These are phyloP conservation scores for Hypselothyrea guttata DNA, from an alignment of 2,888 invertebrate species.

Conservation along the genomic window DNA sequence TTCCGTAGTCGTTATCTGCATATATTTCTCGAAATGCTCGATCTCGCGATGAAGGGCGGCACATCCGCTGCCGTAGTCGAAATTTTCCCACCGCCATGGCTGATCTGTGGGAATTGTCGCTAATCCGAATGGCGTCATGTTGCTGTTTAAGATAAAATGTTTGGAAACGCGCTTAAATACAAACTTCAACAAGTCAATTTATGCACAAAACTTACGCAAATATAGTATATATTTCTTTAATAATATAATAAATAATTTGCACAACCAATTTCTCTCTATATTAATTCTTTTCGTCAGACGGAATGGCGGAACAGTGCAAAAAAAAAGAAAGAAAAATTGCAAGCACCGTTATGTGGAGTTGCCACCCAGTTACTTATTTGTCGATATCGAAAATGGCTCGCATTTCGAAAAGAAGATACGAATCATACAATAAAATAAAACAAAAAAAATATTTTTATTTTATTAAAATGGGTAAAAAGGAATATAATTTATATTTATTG, in stretches of 20 bases:
- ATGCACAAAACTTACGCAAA: no score
- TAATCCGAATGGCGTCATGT: conserved; percentile 34
- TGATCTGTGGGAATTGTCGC: conserved; percentile 19
- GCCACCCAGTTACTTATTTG: conserved; percentile 26
- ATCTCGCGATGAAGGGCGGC: conserved; percentile 55
- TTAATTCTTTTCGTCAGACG: conserved; percentile 28
- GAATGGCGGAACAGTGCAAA: conserved; percentile 24
- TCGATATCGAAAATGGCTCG: no score
- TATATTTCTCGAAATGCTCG: conserved; percentile 60
- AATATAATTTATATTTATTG: no score
- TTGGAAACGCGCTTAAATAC: no score
- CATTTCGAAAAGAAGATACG: no score
- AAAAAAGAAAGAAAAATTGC: conserved; percentile 24
- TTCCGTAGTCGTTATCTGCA: conserved; percentile 45
- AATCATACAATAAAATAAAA: no score
- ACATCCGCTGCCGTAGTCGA: conserved; percentile 50
- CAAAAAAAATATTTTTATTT: no score
- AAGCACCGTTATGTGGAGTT: conserved; percentile 48
- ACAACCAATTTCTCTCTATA: conserved; percentile 27
- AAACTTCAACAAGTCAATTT: no score
- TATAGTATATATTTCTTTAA: no score
- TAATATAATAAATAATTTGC: conserved; percentile 1
- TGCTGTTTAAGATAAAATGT: neutral
- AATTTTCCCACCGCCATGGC: conserved; percentile 43
- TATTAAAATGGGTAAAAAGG: no score